Conservation (phyloP, 2,888 invertebrate species). For the Selenia dentaria region DNA sequence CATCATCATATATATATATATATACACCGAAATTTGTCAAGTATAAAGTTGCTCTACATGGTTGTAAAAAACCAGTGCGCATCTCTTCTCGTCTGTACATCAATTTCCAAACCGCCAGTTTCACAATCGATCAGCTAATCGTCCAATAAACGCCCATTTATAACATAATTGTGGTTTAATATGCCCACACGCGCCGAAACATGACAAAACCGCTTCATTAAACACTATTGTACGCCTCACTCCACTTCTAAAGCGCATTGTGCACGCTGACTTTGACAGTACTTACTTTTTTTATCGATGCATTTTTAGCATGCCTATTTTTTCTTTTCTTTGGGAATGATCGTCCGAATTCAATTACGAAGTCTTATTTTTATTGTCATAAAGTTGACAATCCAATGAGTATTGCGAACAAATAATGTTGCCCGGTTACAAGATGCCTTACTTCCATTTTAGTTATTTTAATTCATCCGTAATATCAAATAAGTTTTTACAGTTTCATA, state of each 20-base stretch:
- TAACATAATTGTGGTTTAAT: constrained; percentile 77
- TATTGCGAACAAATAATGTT: background rate
- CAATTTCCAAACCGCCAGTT: constrained; percentile 48
- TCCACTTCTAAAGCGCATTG: constrained; percentile 65
- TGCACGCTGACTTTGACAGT: constrained; percentile 23
- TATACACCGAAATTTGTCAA: too few relatives aligned
- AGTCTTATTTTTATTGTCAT: constrained; percentile 1
- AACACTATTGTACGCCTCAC: constrained; percentile 65
- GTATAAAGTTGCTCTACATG: too few relatives aligned
- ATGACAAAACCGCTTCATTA: constrained; percentile 69
- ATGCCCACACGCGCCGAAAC: constrained; percentile 65
- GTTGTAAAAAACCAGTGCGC: background rate
- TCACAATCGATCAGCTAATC: constrained; percentile 59
- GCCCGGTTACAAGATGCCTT: too few relatives aligned
- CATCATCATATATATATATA: too few relatives aligned
- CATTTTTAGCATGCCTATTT: constrained; percentile 36
- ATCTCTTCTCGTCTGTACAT: constrained; percentile 18
- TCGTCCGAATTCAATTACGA: constrained; percentile 14
- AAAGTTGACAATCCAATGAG: background rate
- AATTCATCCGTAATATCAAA: too few relatives aligned
- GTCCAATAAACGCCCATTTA: constrained; percentile 74
- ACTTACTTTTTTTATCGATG: background rate
- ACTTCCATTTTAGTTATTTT: too few relatives aligned
- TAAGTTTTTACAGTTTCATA: too few relatives aligned
- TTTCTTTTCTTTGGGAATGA: constrained; percentile 26